Evolutionary conservation across 2,113 vertebrate species (phyloP).

Genomic region (Ellobius talpinus): DNA sequence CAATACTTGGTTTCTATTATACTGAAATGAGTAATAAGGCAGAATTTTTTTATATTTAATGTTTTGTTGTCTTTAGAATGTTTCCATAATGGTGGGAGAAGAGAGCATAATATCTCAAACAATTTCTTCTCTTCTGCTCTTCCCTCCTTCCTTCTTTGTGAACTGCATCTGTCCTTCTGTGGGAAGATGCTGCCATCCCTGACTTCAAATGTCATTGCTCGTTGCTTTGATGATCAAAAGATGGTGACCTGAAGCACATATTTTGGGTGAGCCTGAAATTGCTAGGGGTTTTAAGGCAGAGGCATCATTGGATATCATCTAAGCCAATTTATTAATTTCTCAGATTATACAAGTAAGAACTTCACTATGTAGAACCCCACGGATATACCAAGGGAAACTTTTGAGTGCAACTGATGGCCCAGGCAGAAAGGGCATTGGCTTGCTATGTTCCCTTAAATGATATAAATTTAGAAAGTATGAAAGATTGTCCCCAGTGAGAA

Average conservation of each 20-base stretch:
- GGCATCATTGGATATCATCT: background rate
- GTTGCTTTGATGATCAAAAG: background rate
- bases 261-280: background rate
- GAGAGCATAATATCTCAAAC: background rate
- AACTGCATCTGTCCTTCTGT: background rate
- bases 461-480: background rate
- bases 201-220: background rate
- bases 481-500: background rate
- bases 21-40: conserved; percentile 41
- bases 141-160: background rate
- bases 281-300: background rate
- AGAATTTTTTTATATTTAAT: conserved; percentile 46
- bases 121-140: background rate
- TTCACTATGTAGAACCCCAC: background rate
- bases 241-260: background rate
- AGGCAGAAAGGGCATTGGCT: background rate
- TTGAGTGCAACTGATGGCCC: background rate
- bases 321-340: background rate
- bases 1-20: conserved; percentile 40
- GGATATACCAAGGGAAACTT: background rate
- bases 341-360: background rate
- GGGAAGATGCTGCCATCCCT: background rate
- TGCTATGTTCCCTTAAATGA: background rate
- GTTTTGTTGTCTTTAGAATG: background rate
- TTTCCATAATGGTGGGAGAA: background rate